phyloP scores from a whole-genome alignment of 1,140 invertebrate species.

The Drosophila novamexicana region DNA sequence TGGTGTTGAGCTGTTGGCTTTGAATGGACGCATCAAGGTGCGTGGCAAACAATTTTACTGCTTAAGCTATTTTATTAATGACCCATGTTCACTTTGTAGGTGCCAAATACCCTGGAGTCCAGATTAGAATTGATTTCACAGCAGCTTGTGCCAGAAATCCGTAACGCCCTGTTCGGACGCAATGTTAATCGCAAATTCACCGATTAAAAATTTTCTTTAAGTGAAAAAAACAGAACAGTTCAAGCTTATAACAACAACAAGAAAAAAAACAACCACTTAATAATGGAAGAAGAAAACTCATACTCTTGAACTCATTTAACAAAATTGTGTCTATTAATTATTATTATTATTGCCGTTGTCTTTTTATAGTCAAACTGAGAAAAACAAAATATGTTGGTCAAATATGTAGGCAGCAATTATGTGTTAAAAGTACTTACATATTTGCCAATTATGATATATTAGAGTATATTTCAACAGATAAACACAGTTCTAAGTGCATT shows the following conservation, averaged over 20 bases:
- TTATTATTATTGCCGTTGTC: slow-evolving; percentile 76
- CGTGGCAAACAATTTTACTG: neutral
- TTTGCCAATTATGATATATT: slow-evolving; percentile 74
- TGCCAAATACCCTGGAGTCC: slow-evolving; percentile 97
- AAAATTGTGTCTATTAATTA: slow-evolving; percentile 66
- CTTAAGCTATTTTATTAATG: slow-evolving; percentile 66
- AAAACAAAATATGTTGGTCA: slow-evolving; percentile 48
- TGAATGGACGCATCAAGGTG: slow-evolving; percentile 94
- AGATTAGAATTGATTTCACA: slow-evolving; percentile 97
- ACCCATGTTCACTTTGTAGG: slow-evolving; percentile 84
- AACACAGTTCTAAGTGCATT: slow-evolving; percentile 60
- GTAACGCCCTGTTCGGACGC: slow-evolving; percentile 95
- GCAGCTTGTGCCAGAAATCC: slow-evolving; percentile 96
- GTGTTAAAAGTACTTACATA: slow-evolving; percentile 60
- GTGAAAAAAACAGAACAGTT: slow-evolving; percentile 60
- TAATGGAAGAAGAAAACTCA: slow-evolving; percentile 49
- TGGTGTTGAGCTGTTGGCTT: slow-evolving; percentile 94
- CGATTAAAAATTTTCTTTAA: slow-evolving; percentile 89
- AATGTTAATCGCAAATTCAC: slow-evolving; percentile 98
- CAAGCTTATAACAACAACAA: slow-evolving; percentile 58
- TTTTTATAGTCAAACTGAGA: slow-evolving; percentile 65
- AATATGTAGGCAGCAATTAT: slow-evolving; percentile 61
- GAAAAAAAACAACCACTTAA: slow-evolving; percentile 40
- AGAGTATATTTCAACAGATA: slow-evolving; percentile 62
- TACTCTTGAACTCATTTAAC: slow-evolving; percentile 66